Evolutionary conservation across 2,797 vertebrate species (phyloP).

Genomic region (Tamandua tetradactyla): DNA sequence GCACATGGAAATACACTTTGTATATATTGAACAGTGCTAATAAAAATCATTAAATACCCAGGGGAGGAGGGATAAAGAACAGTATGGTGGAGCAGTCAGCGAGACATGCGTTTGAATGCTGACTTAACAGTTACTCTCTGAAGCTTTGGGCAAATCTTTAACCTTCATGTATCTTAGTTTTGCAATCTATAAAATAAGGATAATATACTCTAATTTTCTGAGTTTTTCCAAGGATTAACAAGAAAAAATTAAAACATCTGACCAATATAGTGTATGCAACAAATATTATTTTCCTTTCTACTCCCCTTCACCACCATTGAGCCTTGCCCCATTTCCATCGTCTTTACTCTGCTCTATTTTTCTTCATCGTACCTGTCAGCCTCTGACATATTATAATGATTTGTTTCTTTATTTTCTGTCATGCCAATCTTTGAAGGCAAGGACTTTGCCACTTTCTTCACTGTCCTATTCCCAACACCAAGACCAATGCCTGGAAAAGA

Average conservation of each 20-base stretch:
- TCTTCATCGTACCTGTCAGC: neutral
- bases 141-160: neutral
- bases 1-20: neutral
- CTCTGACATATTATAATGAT: neutral
- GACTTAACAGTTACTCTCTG: neutral
- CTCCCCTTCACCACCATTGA: neutral
- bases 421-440: neutral
- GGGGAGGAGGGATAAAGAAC: neutral
- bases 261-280: neutral
- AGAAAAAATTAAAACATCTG: neutral
- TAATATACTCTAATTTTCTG: neutral
- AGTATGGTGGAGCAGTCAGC: neutral
- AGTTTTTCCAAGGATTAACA: neutral
- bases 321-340: neutral
- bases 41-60: neutral
- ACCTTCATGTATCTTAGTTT: neutral
- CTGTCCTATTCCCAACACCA: neutral
- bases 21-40: neutral
- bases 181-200: neutral
- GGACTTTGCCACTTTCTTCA: neutral
- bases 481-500: neutral
- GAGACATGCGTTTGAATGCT: neutral
- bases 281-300: neutral
- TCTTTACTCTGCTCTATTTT: neutral
- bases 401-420: neutral